Percentiles rank a stretch among this genome's conserved stretches.
phyloP scores from a whole-genome alignment of 1,140 invertebrate species.

The Leptoteleia sp. region DNA sequence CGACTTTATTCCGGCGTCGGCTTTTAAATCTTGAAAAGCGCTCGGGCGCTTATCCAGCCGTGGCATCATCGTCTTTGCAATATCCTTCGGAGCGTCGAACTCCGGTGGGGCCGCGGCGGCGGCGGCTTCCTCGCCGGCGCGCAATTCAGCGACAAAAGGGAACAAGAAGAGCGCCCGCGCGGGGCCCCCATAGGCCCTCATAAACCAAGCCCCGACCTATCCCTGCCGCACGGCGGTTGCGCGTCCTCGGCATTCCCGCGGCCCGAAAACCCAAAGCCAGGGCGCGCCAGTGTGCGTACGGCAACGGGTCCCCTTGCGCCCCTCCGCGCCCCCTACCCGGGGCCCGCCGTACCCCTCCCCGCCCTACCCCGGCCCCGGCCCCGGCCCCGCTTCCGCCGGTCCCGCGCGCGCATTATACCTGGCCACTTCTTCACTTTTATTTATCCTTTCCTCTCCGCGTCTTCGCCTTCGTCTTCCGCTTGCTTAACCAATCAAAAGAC shows the following conservation, averaged over 20 bases:
- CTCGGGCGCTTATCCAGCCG: constrained; percentile 61
- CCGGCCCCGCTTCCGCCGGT: background rate
- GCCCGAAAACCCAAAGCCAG: constrained; percentile 55
- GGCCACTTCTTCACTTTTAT: constrained; percentile 44
- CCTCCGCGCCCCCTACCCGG: too few relatives aligned
- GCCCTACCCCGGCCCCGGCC: constrained; percentile 1
- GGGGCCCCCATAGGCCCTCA: constrained; percentile 60
- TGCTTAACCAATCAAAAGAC: constrained; percentile 21
- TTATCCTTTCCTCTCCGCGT: constrained; percentile 24
- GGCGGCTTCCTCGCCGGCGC: constrained; percentile 24
- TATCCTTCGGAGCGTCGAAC: constrained; percentile 65
- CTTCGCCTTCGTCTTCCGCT: constrained; percentile 39
- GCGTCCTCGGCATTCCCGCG: constrained; percentile 64
- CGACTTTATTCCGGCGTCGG: constrained; percentile 59
- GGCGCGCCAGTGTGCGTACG: constrained; percentile 55
- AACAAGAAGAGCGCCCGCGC: constrained; percentile 51
- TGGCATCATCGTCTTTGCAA: constrained; percentile 63
- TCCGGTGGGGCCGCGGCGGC: constrained; percentile 56
- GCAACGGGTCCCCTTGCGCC: constrained; percentile 18
- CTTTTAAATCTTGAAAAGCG: constrained; percentile 60
- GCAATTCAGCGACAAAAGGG: constrained; percentile 62
- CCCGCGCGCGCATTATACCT: constrained; percentile 26
- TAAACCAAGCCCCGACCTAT: constrained; percentile 64
- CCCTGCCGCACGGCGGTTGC: constrained; percentile 49
- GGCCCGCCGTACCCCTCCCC: background rate